These are phyloP conservation scores for Tapera naevia DNA, from an alignment of 2,797 vertebrate species.

Conservation along the genomic window DNA sequence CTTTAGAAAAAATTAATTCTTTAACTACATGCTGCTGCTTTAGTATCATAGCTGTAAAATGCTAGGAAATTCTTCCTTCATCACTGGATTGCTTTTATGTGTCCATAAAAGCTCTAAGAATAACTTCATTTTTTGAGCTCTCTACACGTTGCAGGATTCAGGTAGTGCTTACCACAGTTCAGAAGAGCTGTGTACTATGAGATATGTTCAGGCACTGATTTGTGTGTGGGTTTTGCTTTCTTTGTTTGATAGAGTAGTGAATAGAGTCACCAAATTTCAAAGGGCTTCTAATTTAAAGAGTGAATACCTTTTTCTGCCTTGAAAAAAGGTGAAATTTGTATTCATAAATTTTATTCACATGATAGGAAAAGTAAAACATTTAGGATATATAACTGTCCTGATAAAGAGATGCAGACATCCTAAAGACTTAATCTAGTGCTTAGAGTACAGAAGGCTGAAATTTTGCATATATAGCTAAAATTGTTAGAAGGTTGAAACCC, in stretches of 20 bases:
- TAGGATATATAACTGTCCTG: not conserved
- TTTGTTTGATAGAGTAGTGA: not conserved
- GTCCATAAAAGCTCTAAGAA: constrained; percentile 12
- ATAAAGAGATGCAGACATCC: not conserved
- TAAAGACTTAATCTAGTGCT: not conserved
- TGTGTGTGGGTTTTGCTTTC: not conserved
- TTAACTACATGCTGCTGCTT: not conserved
- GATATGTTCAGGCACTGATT: not conserved
- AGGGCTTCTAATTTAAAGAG: not conserved
- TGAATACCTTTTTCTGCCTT: not conserved
- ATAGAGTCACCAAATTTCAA: not conserved
- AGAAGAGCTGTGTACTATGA: not conserved
- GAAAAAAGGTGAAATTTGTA: too few relatives aligned
- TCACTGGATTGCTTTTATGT: constrained; percentile 18
- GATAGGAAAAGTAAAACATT: not conserved
- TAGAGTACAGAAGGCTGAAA: not conserved
- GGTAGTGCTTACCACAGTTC: not conserved
- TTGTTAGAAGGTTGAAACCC: not conserved
- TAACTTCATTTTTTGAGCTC: not conserved
- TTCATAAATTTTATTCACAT: not conserved
- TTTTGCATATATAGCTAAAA: not conserved
- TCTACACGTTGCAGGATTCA: not conserved
- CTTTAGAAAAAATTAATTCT: not conserved
- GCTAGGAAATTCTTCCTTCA: constrained; percentile 6
- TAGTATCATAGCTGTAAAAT: not conserved